Conservation (phyloP, 2,113 vertebrate species). For the Cottus gobio region DNA sequence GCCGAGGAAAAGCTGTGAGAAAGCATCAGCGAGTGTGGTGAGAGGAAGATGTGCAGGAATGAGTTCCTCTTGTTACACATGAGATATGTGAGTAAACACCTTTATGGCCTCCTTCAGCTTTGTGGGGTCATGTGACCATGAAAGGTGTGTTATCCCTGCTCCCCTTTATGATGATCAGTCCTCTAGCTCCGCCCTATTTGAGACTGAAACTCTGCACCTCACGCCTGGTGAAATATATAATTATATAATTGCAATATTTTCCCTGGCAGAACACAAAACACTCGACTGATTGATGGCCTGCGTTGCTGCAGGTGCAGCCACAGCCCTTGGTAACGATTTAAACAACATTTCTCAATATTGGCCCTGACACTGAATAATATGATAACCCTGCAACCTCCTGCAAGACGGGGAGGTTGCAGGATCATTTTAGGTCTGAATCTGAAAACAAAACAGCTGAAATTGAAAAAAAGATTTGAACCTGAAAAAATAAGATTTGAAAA, state of each 20-base stretch:
- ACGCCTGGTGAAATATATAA: neutral
- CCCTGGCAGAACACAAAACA: neutral
- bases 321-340: neutral
- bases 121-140: too few relatives aligned
- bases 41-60: neutral
- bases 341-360: neutral
- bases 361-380: neutral
- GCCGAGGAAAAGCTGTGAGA: constrained; percentile 56
- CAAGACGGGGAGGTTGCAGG: neutral
- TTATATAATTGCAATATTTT: too few relatives aligned
- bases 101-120: too few relatives aligned
- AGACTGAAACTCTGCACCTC: neutral
- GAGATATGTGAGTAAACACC: neutral
- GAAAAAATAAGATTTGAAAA: too few relatives aligned
- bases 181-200: neutral
- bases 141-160: too few relatives aligned
- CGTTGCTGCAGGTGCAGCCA: neutral
- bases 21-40: constrained; percentile 22
- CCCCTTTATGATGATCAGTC: too few relatives aligned
- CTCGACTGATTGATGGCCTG: neutral
- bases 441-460: too few relatives aligned
- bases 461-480: too few relatives aligned
- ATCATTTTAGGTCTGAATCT: too few relatives aligned
- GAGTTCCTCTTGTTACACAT: neutral
- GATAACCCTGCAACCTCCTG: neutral